Conservation (phyloP, 2,888 invertebrate species). For the Cordilura impudica region DNA sequence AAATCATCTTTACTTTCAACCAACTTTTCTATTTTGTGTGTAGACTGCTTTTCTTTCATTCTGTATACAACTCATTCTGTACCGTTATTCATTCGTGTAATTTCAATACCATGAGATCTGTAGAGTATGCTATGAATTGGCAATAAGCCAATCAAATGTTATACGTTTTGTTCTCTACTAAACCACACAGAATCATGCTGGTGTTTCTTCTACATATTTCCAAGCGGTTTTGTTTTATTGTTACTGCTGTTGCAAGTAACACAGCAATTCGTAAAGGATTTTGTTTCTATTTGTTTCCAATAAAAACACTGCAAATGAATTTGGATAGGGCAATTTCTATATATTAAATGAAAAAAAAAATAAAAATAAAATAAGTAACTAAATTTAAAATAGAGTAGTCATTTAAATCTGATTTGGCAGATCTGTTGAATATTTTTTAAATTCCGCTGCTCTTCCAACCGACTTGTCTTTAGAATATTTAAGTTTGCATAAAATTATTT, state of each 20-base stretch:
- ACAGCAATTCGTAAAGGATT: background rate
- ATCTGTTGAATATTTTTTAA: no score
- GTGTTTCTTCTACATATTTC: background rate
- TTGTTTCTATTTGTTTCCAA: background rate
- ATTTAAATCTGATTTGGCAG: no score
- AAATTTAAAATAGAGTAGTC: no score
- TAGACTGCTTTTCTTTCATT: no score
- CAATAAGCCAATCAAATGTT: slow-evolving; percentile 58
- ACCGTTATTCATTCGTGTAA: background rate
- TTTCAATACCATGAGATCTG: slow-evolving; percentile 20
- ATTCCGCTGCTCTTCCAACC: no score
- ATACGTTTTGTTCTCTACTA: slow-evolving; percentile 25
- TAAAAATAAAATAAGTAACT: no score
- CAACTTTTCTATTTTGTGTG: no score
- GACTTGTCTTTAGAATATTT: no score
- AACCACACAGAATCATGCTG: background rate
- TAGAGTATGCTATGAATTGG: slow-evolving; percentile 48
- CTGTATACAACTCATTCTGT: background rate
- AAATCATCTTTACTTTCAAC: no score
- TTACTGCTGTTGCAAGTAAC: background rate
- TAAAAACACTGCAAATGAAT: background rate
- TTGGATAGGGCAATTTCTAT: background rate
- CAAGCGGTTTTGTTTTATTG: background rate
- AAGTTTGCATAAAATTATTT: no score
- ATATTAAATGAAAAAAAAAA: no score